These are phyloP conservation scores for Zygogramma bicolorata DNA, from an alignment of 2,888 invertebrate genomes.

Conservation along the genomic window DNA sequence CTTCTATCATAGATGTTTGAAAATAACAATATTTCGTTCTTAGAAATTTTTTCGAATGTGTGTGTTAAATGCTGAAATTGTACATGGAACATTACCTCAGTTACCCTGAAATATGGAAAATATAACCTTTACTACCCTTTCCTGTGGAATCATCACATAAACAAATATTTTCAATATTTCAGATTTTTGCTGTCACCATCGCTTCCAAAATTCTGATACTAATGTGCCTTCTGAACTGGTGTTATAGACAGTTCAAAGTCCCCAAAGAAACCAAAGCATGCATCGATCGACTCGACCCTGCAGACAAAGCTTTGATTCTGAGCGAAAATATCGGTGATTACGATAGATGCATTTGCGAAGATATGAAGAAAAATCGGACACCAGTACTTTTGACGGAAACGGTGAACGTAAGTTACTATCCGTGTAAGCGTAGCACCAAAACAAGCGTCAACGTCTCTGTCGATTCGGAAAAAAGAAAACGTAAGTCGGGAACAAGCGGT, in stretches of 20 bases:
- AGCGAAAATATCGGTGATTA: constrained; percentile 35
- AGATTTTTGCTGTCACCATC: constrained; percentile 54
- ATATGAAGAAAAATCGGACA: constrained; percentile 14
- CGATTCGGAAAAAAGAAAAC: constrained; percentile 20
- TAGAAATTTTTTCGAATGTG: no score
- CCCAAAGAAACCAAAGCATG: constrained; percentile 33
- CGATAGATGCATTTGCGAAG: constrained; percentile 41
- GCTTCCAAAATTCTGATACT: constrained; percentile 55
- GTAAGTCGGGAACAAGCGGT: constrained; percentile 3
- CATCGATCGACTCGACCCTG: constrained; percentile 35
- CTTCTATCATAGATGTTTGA: no score
- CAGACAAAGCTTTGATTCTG: constrained; percentile 36
- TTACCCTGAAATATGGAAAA: no score
- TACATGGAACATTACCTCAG: no score
- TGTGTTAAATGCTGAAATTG: no score
- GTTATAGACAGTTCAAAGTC: constrained; percentile 51
- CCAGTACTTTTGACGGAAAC: constrained; percentile 36
- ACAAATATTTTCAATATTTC: constrained; percentile 14
- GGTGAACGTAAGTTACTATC: constrained; percentile 45
- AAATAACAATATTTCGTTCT: no score
- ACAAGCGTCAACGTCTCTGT: constrained; percentile 35
- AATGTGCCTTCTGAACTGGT: constrained; percentile 58
- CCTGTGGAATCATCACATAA: background rate
- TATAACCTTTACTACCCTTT: background rate
- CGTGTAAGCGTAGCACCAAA: constrained; percentile 27